Conservation (phyloP, 92 coral and sea anemone genomes). For the Paragorgia papillata region DNA sequence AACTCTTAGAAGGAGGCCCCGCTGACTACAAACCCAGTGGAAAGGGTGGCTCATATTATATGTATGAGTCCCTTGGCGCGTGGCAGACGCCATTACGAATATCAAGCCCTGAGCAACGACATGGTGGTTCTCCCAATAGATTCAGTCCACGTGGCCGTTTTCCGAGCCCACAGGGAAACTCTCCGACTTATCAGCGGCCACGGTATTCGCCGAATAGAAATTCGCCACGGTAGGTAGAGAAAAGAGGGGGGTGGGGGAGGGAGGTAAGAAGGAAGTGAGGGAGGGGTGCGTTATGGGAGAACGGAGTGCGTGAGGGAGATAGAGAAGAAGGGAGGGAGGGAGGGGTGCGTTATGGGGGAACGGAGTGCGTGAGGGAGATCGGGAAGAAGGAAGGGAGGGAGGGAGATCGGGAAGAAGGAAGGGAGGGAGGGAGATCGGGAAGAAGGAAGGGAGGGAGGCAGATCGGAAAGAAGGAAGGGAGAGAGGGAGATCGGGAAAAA, state of each 20-base stretch:
- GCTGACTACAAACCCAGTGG: conserved; percentile 23
- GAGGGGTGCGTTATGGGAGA: no score
- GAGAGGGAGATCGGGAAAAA: no score
- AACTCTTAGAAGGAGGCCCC: conserved; percentile 11
- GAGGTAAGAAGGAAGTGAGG: no score
- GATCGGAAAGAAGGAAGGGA: no score
- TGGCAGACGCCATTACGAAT: conserved; percentile 4
- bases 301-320: no score
- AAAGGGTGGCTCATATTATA: background rate
- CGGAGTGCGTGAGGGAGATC: no score
- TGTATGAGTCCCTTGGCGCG: background rate
- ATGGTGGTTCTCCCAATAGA: background rate
- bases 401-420: no score
- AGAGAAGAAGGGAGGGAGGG: no score
- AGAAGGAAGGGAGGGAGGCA: no score
- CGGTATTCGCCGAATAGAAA: background rate
- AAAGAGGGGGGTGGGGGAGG: background rate
- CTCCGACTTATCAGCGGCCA: background rate
- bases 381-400: no score
- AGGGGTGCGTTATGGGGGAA: no score
- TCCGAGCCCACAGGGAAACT: conserved; percentile 20
- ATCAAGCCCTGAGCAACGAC: background rate
- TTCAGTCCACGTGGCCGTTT: background rate
- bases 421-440: no score
- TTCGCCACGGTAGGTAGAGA: background rate